Conservation (phyloP, 2,888 invertebrate genomes). For the Alentia gelatinosa region DNA sequence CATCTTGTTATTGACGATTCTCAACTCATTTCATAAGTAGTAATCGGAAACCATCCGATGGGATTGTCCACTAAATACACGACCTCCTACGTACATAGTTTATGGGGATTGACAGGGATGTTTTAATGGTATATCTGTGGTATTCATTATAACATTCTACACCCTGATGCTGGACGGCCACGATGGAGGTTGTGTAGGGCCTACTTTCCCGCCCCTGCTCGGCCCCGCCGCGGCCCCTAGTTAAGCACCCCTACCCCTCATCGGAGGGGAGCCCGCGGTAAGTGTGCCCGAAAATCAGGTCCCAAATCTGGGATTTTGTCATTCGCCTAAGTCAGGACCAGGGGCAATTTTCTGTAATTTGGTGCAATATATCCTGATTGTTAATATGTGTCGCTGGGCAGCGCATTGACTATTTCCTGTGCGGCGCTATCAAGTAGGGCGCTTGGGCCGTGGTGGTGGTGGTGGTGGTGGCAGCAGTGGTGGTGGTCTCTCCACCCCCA, state of each 20-base stretch:
- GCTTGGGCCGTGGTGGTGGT: neutral
- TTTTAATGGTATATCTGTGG: neutral
- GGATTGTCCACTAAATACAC: too few species aligned
- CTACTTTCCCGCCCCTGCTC: neutral
- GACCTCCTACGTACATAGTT: too few species aligned
- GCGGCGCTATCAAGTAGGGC: neutral
- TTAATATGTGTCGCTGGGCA: slow-evolving; percentile 18
- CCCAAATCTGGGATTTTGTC: slow-evolving; percentile 1
- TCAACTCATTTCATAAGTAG: too few species aligned
- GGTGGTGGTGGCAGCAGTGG: neutral
- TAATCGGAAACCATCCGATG: too few species aligned
- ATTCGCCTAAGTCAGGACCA: neutral
- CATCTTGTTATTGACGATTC: too few species aligned
- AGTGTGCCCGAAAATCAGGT: neutral
- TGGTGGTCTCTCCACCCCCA: neutral
- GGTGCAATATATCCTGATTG: slow-evolving; percentile 35
- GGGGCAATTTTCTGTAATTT: slow-evolving; percentile 21
- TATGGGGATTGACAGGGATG: neutral
- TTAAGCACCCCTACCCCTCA: neutral
- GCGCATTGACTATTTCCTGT: slow-evolving; percentile 23
- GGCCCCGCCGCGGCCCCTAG: neutral
- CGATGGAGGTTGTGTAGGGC: neutral
- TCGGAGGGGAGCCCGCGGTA: neutral
- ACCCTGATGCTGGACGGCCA: neutral
- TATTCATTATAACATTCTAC: neutral